Evolutionary conservation across 30 jellyfish, hydroid and myxozoan genomes (phyloP).

Genomic region (Turritopsis dohrnii): DNA sequence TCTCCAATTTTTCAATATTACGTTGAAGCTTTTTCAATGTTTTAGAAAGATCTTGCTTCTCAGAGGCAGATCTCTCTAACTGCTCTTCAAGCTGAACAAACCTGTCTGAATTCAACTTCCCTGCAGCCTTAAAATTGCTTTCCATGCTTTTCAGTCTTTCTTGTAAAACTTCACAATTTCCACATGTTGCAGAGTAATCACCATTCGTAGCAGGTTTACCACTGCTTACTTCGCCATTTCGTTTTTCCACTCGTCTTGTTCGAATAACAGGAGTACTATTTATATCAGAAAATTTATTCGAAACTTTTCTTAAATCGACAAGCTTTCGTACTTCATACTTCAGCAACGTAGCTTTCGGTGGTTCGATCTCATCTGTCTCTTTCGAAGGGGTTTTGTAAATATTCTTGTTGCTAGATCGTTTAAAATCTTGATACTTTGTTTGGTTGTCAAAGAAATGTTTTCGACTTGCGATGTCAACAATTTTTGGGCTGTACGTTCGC

Average conservation of each 20-base stretch:
- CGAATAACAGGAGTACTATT: neutral
- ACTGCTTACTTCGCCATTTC: neutral
- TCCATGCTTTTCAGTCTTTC: neutral
- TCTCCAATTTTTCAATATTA: slow-evolving; percentile 4
- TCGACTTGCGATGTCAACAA: slow-evolving; percentile 1
- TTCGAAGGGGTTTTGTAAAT: neutral
- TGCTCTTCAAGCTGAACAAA: neutral
- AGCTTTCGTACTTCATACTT: slow-evolving; percentile 29
- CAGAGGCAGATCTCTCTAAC: neutral
- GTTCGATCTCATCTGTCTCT: neutral
- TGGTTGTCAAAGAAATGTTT: neutral
- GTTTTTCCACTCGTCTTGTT: neutral
- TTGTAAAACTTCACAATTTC: neutral
- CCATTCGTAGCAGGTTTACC: neutral
- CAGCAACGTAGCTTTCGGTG: slow-evolving; percentile 25
- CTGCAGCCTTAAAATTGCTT: neutral
- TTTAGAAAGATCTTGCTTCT: slow-evolving; percentile 1
- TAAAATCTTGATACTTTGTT: neutral
- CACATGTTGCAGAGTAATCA: neutral
- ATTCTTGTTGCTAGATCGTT: neutral
- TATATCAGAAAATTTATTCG: neutral
- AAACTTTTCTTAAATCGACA: slow-evolving; percentile 4
- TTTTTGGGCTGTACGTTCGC: neutral
- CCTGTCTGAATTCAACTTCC: neutral
- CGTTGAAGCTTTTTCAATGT: slow-evolving; percentile 2